Evolutionary conservation across 2,888 invertebrate species (phyloP), one percentile per base, ranked within the genome.

Genomic region (Diabrotica balteata): DNA sequence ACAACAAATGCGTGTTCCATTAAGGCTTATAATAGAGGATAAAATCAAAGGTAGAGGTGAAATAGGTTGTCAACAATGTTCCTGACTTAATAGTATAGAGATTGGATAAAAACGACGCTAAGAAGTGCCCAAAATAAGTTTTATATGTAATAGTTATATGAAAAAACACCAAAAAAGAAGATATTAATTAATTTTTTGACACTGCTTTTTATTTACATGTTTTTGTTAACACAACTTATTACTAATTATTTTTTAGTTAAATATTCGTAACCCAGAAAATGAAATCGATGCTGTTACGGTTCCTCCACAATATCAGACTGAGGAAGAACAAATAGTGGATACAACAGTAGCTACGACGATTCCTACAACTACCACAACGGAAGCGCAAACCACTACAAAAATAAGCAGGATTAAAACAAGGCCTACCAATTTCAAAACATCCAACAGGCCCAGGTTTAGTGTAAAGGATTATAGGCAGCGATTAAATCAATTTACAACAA

Each of bases 381-480:
- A 80, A 10, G 81, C 83, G 7, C 78, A 83, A 45, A 79, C 80
- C 42, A 62, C 78, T 55, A 76, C 74, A n/a, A 80, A 71, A 69
- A 71, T 79, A 7, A 72, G 77, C 64, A 72, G 81, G 76, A 74
- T 75, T 67, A 70, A 77, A 68, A 71, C 75, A 59, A 87, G 85
- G 69, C 85, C 78, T 67, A 87, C 85, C 75, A 90, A 88, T 80
- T 88, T 86, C 70, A 84, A 88, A 65, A 76, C 83, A 1, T 80
- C 79, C 11, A 90, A 90, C 59, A 85, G 93, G 61, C 92, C 92
- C 1, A 85, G 90, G 72, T 93, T 93, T 80, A 93, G 92, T 78
- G 89, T 93, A 5, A 92, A 92, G 81, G 92, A 93, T 72, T 92
- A 92, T 80, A 89, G 90, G 78, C 91, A 87, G 74, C 85, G 91